phyloP scores from a whole-genome alignment of 2,888 invertebrate species.

The Aricia artaxerxes region DNA sequence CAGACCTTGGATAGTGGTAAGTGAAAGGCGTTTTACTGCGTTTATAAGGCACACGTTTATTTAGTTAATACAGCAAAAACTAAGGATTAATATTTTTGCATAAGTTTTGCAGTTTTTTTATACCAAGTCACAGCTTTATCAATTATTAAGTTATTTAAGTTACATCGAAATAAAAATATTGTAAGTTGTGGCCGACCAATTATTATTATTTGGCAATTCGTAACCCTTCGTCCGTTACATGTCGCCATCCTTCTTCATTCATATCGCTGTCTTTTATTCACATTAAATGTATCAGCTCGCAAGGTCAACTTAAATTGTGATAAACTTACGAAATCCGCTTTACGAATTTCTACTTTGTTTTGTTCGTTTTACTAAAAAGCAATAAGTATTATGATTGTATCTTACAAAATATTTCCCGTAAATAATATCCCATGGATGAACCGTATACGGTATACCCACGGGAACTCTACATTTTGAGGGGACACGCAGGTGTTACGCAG shows the following conservation, averaged over 20 bases:
- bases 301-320: conserved; percentile 1
- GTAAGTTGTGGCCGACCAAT: not conserved
- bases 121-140: not conserved
- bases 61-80: not conserved
- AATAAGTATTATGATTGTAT: too few species aligned
- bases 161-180: not conserved
- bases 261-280: conserved; percentile 8
- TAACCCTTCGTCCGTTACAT: not conserved
- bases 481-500: too few species aligned
- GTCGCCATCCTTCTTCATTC: not conserved
- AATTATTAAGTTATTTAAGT: not conserved
- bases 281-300: not conserved
- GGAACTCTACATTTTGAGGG: too few species aligned
- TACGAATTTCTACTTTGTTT: not conserved
- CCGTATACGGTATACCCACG: too few species aligned
- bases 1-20: conserved; percentile 69
- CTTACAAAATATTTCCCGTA: not conserved
- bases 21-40: conserved; percentile 62
- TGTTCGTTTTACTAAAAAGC: not conserved
- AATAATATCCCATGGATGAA: not conserved
- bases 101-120: not conserved
- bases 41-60: conserved; percentile 7
- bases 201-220: not conserved
- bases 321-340: not conserved
- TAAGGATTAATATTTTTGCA: not conserved